These are phyloP conservation scores for Pocillopora damicornis DNA, from an alignment of 64 coral and sea anemone species.

Conservation along the genomic window DNA sequence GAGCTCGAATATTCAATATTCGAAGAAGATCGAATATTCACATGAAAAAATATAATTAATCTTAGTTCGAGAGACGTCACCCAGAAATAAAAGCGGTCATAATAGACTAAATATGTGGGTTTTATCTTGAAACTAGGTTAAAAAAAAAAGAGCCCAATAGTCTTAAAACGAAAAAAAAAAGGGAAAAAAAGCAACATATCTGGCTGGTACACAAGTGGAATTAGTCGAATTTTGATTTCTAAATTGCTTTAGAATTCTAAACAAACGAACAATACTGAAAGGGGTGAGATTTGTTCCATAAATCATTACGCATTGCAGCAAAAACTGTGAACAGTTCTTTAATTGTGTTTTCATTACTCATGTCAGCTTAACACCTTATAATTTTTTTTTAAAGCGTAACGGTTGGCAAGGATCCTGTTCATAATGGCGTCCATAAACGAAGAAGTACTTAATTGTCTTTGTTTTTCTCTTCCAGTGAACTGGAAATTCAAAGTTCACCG, in stretches of 20 bases:
- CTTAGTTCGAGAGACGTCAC: neutral
- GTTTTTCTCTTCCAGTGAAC: slow-evolving; percentile 2
- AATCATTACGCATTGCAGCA: neutral
- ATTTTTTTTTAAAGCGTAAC: neutral
- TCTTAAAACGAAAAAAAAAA: neutral
- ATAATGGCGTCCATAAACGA: slow-evolving; percentile 7
- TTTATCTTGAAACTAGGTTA: neutral
- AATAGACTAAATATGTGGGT: neutral
- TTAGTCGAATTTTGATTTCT: neutral
- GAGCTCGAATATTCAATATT: neutral
- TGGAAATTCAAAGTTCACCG: slow-evolving; percentile 30
- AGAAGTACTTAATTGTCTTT: neutral
- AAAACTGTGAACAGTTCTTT: slow-evolving; percentile 11
- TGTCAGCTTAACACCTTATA: slow-evolving; percentile 33
- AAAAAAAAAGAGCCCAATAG: neutral
- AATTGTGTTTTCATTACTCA: slow-evolving; percentile 7
- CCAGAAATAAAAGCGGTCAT: neutral
- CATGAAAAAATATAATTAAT: neutral
- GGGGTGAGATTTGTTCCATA: neutral
- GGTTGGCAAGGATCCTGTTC: neutral
- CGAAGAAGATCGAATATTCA: neutral
- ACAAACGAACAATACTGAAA: neutral
- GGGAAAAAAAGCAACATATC: neutral
- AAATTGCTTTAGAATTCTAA: neutral
- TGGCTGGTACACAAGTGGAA: neutral